A percentile compares a stretch with the other conserved stretches of the same genome.
These are phyloP conservation scores for Holotrichia oblita DNA, from an alignment of 1,140 invertebrate species.

Conservation along the genomic window DNA sequence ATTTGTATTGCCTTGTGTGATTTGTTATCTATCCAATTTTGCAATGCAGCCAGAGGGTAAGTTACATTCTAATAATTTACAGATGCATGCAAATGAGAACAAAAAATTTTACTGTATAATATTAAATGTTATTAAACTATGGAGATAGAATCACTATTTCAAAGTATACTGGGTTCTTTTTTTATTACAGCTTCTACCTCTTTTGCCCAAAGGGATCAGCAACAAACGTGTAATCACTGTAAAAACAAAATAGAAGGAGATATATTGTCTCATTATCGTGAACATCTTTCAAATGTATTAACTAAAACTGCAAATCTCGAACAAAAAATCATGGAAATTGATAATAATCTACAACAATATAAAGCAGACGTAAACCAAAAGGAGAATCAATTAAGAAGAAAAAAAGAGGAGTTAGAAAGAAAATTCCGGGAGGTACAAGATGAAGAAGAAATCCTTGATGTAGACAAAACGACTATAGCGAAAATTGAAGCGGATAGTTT, in stretches of 20 bases:
- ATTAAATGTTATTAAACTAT: slow-evolving; percentile 10
- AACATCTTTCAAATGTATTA: background rate
- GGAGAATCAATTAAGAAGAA: background rate
- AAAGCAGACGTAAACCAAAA: background rate
- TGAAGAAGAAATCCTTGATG: slow-evolving; percentile 37
- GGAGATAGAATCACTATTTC: background rate
- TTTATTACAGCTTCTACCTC: slow-evolving; percentile 35
- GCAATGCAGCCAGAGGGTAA: background rate
- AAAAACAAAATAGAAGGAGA: slow-evolving; percentile 13
- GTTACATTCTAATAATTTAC: slow-evolving; percentile 57
- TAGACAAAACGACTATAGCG: background rate
- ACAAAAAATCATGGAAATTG: background rate
- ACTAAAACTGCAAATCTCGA: background rate
- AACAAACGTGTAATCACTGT: background rate
- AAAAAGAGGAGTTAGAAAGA: background rate
- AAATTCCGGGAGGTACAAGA: background rate
- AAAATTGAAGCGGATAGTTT: background rate
- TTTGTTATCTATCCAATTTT: slow-evolving; percentile 3
- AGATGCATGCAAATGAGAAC: slow-evolving; percentile 39
- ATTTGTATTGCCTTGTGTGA: slow-evolving; percentile 2
- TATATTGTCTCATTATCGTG: slow-evolving; percentile 26
- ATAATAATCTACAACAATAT: background rate
- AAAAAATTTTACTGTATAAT: slow-evolving; percentile 41
- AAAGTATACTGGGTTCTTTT: slow-evolving; percentile 1
- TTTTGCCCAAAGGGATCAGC: background rate